Evolutionary conservation across 1,140 invertebrate species (phyloP).

Genomic region (Zaprionus capensis): DNA sequence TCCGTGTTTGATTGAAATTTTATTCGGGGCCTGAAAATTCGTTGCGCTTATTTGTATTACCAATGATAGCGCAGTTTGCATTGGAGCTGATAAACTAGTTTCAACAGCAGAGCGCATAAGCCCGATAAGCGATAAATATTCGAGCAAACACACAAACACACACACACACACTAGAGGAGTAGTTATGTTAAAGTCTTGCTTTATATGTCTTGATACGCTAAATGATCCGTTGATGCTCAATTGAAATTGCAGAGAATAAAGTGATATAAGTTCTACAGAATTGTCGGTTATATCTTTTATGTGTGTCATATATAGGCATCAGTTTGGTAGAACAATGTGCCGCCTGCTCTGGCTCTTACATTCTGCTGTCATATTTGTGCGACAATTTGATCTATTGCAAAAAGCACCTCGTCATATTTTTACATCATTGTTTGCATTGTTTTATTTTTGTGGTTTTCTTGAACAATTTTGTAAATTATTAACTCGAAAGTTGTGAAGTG

Average conservation of each 20-base stretch:
- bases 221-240: not conserved
- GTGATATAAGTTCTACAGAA: not conserved
- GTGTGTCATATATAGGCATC: not conserved
- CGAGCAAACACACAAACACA: conserved; percentile 2
- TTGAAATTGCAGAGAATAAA: not conserved
- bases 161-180: not conserved
- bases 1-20: conserved; percentile 18
- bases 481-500: not conserved
- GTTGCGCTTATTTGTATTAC: conserved; percentile 13
- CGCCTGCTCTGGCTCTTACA: not conserved
- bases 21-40: conserved; percentile 9
- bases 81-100: conserved; percentile 21
- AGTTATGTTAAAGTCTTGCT: not conserved
- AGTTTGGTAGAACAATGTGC: not conserved
- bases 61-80: conserved; percentile 32
- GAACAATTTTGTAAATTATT: not conserved
- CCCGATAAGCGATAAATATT: conserved; percentile 9
- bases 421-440: not conserved
- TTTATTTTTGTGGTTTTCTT: not conserved
- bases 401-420: not conserved
- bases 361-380: conserved; percentile 1
- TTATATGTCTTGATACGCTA: not conserved
- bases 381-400: conserved; percentile 8
- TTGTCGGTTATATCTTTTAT: not conserved
- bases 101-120: conserved; percentile 4